A percentile compares a stretch with the other conserved stretches of the same genome.
phyloP scores from a whole-genome alignment of 2,888 invertebrate species.

The Tipula vernalis region DNA sequence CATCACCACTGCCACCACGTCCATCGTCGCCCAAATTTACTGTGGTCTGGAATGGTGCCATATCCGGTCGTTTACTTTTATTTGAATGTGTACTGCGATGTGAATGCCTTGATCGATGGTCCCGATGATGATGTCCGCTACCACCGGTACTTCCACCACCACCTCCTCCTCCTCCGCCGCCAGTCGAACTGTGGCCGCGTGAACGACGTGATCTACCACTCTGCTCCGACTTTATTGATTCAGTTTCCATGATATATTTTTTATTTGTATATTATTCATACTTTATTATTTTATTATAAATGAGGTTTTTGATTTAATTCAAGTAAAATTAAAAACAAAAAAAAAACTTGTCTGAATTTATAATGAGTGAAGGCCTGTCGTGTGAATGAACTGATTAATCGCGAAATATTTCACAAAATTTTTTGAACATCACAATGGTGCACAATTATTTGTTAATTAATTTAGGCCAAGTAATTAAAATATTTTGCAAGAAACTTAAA shows the following conservation, averaged over 20 bases:
- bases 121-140: slow-evolving; percentile 39
- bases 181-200: slow-evolving; percentile 39
- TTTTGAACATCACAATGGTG: background rate
- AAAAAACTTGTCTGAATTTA: background rate
- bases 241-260: slow-evolving; percentile 65
- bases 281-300: background rate
- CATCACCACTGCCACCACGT: slow-evolving; percentile 69
- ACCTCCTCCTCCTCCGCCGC: slow-evolving; percentile 30
- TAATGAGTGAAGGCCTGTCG: background rate
- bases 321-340: background rate
- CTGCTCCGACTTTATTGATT: slow-evolving; percentile 85
- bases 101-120: slow-evolving; percentile 47
- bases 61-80: slow-evolving; percentile 49
- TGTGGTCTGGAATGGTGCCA: slow-evolving; percentile 80
- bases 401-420: background rate
- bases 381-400: background rate
- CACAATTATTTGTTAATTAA: background rate
- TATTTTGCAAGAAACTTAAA: background rate
- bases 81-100: slow-evolving; percentile 45
- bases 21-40: slow-evolving; percentile 66
- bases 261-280: background rate
- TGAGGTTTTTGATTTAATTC: background rate
- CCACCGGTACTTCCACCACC: slow-evolving; percentile 20
- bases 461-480: background rate
- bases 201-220: slow-evolving; percentile 69